Evolutionary conservation across 2,888 invertebrate species (phyloP), one percentile per base, ranked within the genome.

Genomic region (Callinectes sapidus): DNA sequence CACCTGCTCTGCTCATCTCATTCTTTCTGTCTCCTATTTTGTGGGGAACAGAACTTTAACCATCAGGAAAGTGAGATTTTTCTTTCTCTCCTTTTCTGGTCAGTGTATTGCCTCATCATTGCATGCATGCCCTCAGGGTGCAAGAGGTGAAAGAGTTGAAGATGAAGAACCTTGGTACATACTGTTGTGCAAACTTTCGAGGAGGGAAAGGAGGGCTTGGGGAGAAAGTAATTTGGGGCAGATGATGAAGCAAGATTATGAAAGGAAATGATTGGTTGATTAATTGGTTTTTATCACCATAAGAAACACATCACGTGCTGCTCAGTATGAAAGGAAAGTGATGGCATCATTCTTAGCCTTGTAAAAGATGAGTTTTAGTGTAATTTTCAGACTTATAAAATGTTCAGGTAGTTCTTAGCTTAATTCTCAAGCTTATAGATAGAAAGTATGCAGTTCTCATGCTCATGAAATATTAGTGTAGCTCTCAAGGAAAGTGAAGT

Each of bases 141-240:
- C 71, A 71, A 81, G 81, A 35, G 81, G 81, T 81, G 81, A 81
- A 10, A 35, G 81, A 35, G 81, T 81, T 81, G 32, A 81, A 81
- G 14, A 35, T 35, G 32, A 81, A 81, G 32, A 35, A 81, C 81
- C 35, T 81, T 81, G 81, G 28, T 71, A 71, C 71, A 71, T 61
- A 61, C 81, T 81, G 35, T 81, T 81, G 81, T 35, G 71, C 28
- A 71, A 71, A 71, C 71, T 71, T 71, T 48, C 48, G 28, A n/a
- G 71, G 71, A 71, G 28, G 71, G 71, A 71, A 71, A 71, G 81
- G 32, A 81, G 81, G 3, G 35, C 35, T 35, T 81, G 81, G 32
- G 35, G 81, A 35, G 35, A 81, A 71, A 71, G 71, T 71, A 71
- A 81, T 35, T 81, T 18, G 5, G 32, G 35, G 81, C 81, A 81